Evolutionary conservation across 37 sponge, comb jelly and placozoan genomes (phyloP), one percentile per base, ranked within the genome.

Genomic region (Aplysina aerophoba): DNA sequence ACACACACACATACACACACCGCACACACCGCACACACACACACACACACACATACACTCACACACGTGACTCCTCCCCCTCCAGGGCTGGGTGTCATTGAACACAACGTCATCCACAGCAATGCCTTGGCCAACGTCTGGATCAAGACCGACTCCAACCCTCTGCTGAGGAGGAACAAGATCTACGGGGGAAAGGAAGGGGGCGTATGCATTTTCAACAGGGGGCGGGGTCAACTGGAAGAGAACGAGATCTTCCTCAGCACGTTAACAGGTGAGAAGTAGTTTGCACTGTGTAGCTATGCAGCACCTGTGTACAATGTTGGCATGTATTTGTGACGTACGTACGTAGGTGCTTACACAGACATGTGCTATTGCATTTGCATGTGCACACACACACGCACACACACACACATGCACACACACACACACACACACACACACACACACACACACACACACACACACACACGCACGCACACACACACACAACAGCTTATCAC

Each of bases 51-150:
- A n/a, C 6, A 44, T 8, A 44, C 50, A 44, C 50, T 11, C 50
- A 44, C 8, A 8, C 50, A 44, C 50, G 11, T 62, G 5, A 27
- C 63, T 62, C 36, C 37, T 71, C 15, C 36, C 28, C 20, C 37
- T 14, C 28, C 55, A 88, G 95, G 95, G 0, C 88, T 85, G 24
- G 95, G 95, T 15, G 20, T 94, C 1, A 63, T 94, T 17, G 92
- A 90, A 6, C 89, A 94, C 68, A 94, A 94, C 55, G 92, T 87
- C 38, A 90, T 94, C 69, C 90, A 90, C 80, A 80, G 91, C 74
- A 94, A 94, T 78, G 92, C 95, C 11, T 80, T 94, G 33, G 92
- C 95, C 55, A 91, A 91, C 6, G 92, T 94, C n/a, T 94, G 95
- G 95, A 94, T 94, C 73, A 94, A 94, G 84, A 94, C 91, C 0